Conservation (phyloP, 2,113 vertebrate species). For the Poeciliopsis occidentalis region DNA sequence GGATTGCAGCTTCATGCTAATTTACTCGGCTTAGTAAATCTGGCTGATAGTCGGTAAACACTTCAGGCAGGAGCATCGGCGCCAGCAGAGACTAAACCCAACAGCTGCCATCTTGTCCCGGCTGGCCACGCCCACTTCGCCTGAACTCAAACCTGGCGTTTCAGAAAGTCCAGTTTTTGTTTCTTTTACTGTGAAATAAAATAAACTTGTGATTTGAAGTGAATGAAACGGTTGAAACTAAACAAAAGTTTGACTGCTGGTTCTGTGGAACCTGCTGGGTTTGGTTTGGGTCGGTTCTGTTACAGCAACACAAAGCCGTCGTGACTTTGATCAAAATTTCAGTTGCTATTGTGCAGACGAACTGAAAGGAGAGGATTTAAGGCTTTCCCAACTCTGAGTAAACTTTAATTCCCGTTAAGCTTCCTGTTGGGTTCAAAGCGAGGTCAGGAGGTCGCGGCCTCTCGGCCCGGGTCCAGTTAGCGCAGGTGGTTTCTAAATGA, state of each 20-base stretch:
- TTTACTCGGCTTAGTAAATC: conserved; percentile 8
- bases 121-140: no score
- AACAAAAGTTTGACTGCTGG: not conserved
- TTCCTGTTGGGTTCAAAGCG: conserved; percentile 16
- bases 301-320: not conserved
- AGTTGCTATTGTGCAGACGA: conserved; percentile 3
- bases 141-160: no score
- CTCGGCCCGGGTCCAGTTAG: not conserved
- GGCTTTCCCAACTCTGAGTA: conserved; percentile 33
- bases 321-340: conserved; percentile 4
- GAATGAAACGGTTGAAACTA: no score
- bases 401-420: conserved; percentile 37
- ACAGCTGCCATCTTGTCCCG: no score
- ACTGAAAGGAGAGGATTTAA: not conserved
- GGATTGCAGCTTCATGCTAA: conserved; percentile 3
- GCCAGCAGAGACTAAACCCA: not conserved
- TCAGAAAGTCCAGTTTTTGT: no score
- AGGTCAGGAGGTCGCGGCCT: conserved; percentile 30
- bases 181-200: no score
- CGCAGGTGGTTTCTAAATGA: not conserved
- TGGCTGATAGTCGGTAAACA: not conserved
- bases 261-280: no score
- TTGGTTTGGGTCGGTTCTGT: not conserved
- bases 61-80: not conserved
- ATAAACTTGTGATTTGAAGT: no score